Evolutionary conservation across 2,113 vertebrate genomes (phyloP).

Genomic region (Platanista minor): DNA sequence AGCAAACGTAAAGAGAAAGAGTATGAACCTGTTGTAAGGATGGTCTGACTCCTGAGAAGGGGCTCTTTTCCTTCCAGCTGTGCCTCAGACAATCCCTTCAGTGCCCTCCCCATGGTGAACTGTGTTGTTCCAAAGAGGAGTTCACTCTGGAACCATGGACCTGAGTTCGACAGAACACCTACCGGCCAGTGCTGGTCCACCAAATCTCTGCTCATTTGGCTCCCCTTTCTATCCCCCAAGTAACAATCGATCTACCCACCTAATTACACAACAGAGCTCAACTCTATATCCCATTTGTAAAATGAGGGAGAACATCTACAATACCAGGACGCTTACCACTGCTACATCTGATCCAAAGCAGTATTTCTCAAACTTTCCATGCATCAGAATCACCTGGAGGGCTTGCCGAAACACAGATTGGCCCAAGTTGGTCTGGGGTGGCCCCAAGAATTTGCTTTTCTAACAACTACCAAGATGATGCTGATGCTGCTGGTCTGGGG

Average conservation of each 20-base stretch:
- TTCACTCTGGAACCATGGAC: accelerated
- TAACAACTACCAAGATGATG: background rate
- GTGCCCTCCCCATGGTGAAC: accelerated
- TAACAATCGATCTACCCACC: background rate
- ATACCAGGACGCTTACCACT: background rate
- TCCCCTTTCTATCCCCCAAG: background rate
- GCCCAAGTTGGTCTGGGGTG: background rate
- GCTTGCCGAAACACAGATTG: background rate
- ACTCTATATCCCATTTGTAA: background rate
- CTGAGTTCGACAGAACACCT: background rate
- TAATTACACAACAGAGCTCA: background rate
- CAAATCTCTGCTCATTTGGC: too few relatives aligned
- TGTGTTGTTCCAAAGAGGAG: background rate
- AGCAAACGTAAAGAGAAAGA: background rate
- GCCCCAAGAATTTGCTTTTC: background rate
- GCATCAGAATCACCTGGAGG: background rate
- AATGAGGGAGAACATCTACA: background rate
- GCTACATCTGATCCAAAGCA: background rate
- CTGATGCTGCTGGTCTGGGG: background rate
- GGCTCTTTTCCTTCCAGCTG: background rate
- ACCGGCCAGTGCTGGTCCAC: accelerated
- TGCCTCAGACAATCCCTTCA: too few relatives aligned
- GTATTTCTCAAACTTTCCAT: background rate
- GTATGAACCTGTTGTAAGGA: background rate
- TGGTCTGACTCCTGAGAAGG: background rate